These are phyloP conservation scores for Pollachius pollachius DNA, from an alignment of 2,113 vertebrate genomes.

Conservation along the genomic window DNA sequence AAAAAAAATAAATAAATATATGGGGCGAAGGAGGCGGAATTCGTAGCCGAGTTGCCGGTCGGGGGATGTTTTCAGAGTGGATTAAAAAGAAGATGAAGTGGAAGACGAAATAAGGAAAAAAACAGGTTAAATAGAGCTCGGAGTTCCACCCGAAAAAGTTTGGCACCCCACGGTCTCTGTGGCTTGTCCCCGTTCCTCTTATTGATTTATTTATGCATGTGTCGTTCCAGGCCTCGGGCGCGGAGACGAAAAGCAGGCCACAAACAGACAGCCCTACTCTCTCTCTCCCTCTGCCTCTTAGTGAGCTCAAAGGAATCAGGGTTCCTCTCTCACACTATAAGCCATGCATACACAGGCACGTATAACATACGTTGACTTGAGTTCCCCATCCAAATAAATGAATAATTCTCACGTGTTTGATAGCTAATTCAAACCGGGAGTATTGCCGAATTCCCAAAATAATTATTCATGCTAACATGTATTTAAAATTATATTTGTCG, in stretches of 20 bases:
- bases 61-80: not conserved
- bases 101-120: not conserved
- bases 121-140: constrained; percentile 23
- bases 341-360: too few species aligned
- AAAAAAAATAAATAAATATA: too few species aligned
- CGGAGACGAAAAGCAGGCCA: constrained; percentile 40
- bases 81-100: not conserved
- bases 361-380: too few species aligned
- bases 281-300: not conserved
- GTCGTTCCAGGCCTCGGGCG: constrained; percentile 40
- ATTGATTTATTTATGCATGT: constrained; percentile 58
- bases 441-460: too few species aligned
- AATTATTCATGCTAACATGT: too few species aligned
- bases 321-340: not conserved
- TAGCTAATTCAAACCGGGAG: too few species aligned
- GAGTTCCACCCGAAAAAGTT: constrained; percentile 30
- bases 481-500: too few species aligned
- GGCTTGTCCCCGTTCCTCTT: constrained; percentile 43
- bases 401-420: too few species aligned
- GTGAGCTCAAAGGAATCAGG: constrained; percentile 19
- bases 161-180: constrained; percentile 27
- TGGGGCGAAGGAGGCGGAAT: too few species aligned
- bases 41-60: not conserved
- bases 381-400: too few species aligned
- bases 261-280: constrained; percentile 29